phyloP scores from a whole-genome alignment of 2,797 vertebrate species.

The Ctenosaura bakeri region DNA sequence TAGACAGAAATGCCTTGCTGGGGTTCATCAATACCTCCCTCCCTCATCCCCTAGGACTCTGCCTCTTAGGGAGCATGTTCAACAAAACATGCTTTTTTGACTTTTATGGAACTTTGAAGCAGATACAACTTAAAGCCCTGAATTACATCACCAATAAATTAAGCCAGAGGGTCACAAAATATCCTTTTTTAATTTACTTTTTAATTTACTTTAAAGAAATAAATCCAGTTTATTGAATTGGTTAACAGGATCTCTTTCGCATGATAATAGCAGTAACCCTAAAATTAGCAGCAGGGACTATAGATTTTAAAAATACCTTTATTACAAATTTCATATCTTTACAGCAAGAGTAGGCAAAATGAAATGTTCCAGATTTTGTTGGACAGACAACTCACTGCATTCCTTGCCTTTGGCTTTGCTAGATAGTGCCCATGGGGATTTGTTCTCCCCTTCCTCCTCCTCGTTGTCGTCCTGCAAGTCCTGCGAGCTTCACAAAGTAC shows the following conservation, averaged over 20 bases:
- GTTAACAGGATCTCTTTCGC: not conserved
- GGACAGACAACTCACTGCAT: no score
- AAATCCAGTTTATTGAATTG: not conserved
- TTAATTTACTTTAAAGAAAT: not conserved
- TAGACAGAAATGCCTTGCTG: slow-evolving; percentile 49
- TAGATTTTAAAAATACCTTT: not conserved
- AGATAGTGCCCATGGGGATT: no score
- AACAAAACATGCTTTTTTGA: not conserved
- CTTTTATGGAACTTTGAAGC: not conserved
- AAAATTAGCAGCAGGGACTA: not conserved
- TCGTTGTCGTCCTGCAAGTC: no score
- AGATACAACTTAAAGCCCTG: no score
- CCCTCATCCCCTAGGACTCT: slow-evolving; percentile 37
- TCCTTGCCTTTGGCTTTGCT: no score
- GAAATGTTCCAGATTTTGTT: no score
- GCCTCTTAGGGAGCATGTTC: slow-evolving; percentile 14
- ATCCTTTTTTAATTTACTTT: not conserved
- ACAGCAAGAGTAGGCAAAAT: not conserved
- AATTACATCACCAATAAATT: not conserved
- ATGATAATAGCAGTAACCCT: not conserved
- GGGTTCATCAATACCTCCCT: slow-evolving; percentile 45
- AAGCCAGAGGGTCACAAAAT: not conserved
- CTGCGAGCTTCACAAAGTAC: no score
- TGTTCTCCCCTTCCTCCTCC: no score
- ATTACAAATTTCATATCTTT: not conserved